phyloP scores from a whole-genome alignment of 2,797 vertebrate species.

The Mormyrops boulengeri region DNA sequence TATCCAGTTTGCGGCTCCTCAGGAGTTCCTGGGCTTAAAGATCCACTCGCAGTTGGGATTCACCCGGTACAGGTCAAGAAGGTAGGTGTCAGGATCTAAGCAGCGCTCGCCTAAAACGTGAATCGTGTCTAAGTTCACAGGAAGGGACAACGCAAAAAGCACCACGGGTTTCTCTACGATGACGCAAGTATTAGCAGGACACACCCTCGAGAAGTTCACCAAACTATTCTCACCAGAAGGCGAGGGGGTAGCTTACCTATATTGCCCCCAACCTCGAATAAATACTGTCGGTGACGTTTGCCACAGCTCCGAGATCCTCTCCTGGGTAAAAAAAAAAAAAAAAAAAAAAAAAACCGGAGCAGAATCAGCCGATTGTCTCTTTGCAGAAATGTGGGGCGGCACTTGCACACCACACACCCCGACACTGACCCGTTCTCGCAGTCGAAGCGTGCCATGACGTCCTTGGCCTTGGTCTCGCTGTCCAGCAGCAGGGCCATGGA shows the following conservation, averaged over 20 bases:
- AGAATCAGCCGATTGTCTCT: neutral
- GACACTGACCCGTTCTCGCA: constrained; percentile 71
- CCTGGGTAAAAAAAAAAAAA: constrained; percentile 39
- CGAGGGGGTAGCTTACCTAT: constrained; percentile 69
- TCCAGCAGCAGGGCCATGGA: constrained; percentile 92
- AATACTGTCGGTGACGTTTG: constrained; percentile 64
- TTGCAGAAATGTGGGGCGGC: neutral
- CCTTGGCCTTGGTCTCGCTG: constrained; percentile 75
- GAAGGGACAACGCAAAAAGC: neutral
- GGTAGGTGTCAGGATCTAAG: constrained; percentile 71
- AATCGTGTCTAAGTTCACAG: neutral
- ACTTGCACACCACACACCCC: neutral
- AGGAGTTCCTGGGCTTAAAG: constrained; percentile 68
- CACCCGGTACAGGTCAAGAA: constrained; percentile 72
- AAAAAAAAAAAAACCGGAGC: neutral
- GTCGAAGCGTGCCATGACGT: constrained; percentile 80
- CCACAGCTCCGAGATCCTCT: constrained; percentile 29
- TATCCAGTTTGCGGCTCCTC: constrained; percentile 33
- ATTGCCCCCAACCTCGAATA: constrained; percentile 94
- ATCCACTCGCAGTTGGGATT: constrained; percentile 83
- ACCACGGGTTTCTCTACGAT: neutral
- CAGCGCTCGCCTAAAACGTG: constrained; percentile 68
- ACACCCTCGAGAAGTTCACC: neutral
- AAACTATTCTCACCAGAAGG: neutral
- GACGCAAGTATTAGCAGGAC: neutral